Percentiles rank a stretch among this genome's conserved stretches.
Evolutionary conservation across 2,113 vertebrate genomes (phyloP).

Genomic region (Calonectris borealis): DNA sequence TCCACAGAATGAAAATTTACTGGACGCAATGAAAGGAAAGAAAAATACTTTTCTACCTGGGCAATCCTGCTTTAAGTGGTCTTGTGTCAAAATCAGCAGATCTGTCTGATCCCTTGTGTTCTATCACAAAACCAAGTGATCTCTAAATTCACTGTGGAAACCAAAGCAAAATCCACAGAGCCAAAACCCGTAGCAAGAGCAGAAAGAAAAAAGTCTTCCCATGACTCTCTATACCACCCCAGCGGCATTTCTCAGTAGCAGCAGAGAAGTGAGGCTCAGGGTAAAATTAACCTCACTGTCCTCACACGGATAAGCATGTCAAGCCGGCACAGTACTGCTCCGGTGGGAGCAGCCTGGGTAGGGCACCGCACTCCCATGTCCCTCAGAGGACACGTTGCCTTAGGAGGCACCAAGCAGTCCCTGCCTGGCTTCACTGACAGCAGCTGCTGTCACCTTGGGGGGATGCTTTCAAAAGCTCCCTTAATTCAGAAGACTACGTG

Average conservation of each 20-base stretch:
- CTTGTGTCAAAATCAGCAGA: neutral
- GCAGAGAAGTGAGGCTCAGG: neutral
- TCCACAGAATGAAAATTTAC: neutral
- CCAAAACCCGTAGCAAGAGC: neutral
- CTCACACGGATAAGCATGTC: neutral
- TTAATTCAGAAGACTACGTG: neutral
- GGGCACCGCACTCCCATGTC: fast-evolving
- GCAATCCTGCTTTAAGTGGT: neutral
- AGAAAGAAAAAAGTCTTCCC: neutral
- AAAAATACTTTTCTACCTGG: neutral
- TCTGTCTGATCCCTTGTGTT: neutral
- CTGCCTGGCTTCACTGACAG: neutral
- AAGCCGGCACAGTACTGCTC: neutral
- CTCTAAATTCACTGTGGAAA: neutral
- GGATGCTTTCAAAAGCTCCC: neutral
- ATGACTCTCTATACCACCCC: fast-evolving
- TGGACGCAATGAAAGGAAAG: neutral
- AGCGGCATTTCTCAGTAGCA: neutral
- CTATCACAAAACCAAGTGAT: neutral
- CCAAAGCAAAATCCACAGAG: neutral
- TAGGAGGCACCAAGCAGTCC: neutral
- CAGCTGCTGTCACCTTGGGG: neutral
- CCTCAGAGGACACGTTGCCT: neutral
- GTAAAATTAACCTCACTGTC: fast-evolving
- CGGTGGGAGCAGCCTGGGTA: neutral